These are phyloP conservation scores for Ptilodon capucinus DNA, from an alignment of 2,888 invertebrate species.

Conservation along the genomic window DNA sequence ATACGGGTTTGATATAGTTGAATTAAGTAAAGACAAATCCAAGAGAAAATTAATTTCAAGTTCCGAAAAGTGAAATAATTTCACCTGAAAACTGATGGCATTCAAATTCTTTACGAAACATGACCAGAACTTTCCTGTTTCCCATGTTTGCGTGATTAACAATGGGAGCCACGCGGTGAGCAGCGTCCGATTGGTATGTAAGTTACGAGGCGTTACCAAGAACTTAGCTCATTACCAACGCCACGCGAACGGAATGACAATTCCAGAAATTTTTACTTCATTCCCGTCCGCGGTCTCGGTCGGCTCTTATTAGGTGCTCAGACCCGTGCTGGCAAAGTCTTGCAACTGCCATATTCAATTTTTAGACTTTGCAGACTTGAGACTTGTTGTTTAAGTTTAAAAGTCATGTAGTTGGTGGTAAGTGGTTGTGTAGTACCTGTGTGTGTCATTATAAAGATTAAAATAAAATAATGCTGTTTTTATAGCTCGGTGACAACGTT, in stretches of 20 bases:
- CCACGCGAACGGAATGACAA: conserved; percentile 74
- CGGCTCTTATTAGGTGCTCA: conserved; percentile 62
- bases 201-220: conserved; percentile 76
- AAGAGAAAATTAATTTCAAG: conserved; percentile 34
- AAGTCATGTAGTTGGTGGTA: conserved; percentile 19
- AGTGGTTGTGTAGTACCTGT: conserved; percentile 7
- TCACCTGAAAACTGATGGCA: conserved; percentile 22
- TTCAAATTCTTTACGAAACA: conserved; percentile 44
- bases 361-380: conserved; percentile 32
- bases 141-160: conserved; percentile 69
- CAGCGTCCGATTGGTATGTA: conserved; percentile 76
- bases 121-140: conserved; percentile 62
- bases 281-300: conserved; percentile 62
- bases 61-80: conserved; percentile 19
- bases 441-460: neutral
- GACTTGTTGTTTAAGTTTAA: conserved; percentile 28
- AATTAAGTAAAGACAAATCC: too few species aligned
- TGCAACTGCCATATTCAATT: conserved; percentile 58
- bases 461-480: conserved; percentile 18
- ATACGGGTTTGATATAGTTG: too few species aligned
- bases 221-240: conserved; percentile 81
- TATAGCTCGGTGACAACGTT: conserved; percentile 11
- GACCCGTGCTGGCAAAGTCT: conserved; percentile 57
- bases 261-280: conserved; percentile 73
- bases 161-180: conserved; percentile 49